Evolutionary conservation across 2,888 invertebrate species (phyloP), one percentile per base, ranked within the genome.

Genomic region (Prenolepis imparis): DNA sequence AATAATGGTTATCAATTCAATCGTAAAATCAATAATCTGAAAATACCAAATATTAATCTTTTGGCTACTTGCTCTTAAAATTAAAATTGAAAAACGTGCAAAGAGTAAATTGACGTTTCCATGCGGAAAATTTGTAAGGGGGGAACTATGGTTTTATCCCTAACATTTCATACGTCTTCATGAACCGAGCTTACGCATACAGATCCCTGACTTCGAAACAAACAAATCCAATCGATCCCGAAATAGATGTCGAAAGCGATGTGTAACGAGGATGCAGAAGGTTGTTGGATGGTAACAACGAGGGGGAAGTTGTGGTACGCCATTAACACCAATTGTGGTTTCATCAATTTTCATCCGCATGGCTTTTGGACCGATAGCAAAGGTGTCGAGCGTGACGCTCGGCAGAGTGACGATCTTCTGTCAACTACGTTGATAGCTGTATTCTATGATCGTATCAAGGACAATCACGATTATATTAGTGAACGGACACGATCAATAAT

Each of bases 331-430:
- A 92, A 92, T 92, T 91, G 91, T 89, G 88, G 87, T 89, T 92
- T 92, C 91, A 92, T 92, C 91, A 91, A 92, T 92, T 91, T 90
- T 91, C 92, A 92, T 92, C 89, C 87, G 86, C 86, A 86, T 83
- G 48, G 59, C 78, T 80, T 90, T 91, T 85, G 85, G 85, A 74
- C 66, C 87, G 84, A 81, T 75, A 68, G 83, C 85, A 77, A 90
- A 90, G 89, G 89, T 89, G 90, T 86, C 88, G 85, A 77, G 74
- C 77, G 73, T 82, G 64, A 84, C 80, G 80, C 73, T 67, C 83
- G 82, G 32, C 68, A 41, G 39, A 77, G 44, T 59, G 72, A 70
- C 59, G 36, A 59, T 80, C 72, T 80, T 80, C 36, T 57, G 36
- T 59, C 78, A 59, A 32, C 41, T 32, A 48, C 57, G 77, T 68